Conservation (phyloP, 2,888 invertebrate genomes). For the Opisthograptis luteolata region DNA sequence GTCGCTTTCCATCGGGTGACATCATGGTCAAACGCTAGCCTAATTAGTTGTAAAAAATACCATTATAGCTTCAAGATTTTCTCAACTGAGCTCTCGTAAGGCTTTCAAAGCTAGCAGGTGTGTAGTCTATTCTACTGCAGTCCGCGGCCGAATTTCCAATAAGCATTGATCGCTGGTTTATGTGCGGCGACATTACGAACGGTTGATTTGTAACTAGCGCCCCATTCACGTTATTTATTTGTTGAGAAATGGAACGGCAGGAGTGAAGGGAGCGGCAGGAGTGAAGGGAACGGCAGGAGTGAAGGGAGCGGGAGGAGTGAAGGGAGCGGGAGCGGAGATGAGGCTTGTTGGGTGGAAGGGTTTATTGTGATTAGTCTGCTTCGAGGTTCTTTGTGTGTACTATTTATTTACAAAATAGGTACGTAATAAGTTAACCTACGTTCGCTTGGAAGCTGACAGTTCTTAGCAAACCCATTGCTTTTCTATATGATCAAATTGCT, state of each 20-base stretch:
- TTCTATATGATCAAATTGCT: too few species aligned
- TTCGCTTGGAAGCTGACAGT: too few species aligned
- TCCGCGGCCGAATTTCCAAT: conserved; percentile 22
- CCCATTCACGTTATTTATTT: conserved; percentile 18
- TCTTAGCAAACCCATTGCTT: too few species aligned
- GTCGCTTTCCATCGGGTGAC: too few species aligned
- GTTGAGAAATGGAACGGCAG: background rate
- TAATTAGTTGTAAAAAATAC: too few species aligned
- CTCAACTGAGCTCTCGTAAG: background rate
- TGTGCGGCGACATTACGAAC: conserved; percentile 10
- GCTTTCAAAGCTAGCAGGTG: too few species aligned
- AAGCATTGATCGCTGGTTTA: conserved; percentile 24
- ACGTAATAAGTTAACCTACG: too few species aligned
- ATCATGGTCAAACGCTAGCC: too few species aligned
- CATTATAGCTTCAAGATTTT: background rate
- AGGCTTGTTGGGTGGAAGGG: background rate
- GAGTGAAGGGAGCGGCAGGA: background rate
- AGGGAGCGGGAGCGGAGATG: conserved; percentile 7
- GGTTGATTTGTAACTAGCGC: conserved; percentile 22
- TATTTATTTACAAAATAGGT: too few species aligned
- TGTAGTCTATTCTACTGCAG: too few species aligned
- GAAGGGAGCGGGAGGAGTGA: background rate
- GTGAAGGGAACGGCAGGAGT: background rate
- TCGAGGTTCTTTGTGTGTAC: background rate
- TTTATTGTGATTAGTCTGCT: conserved; percentile 12